Evolutionary conservation across 1,140 invertebrate species (phyloP).

Genomic region (Brevipalpus yothersi): DNA sequence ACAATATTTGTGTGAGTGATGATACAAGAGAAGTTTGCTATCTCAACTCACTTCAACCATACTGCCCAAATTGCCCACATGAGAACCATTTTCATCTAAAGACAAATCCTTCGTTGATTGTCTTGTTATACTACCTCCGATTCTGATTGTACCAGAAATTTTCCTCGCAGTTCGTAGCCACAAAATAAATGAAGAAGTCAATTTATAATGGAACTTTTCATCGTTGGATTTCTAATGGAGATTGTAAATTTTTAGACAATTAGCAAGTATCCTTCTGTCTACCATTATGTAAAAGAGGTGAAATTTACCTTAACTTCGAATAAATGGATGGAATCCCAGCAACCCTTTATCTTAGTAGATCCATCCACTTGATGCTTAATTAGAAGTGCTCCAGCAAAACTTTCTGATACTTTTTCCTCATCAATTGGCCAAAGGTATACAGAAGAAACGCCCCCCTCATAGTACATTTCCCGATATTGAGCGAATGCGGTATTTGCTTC

Average conservation of each 20-base stretch:
- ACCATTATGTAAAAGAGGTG: neutral
- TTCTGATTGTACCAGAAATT: constrained; percentile 93
- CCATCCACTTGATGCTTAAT: constrained; percentile 93
- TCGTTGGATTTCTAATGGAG: constrained; percentile 31
- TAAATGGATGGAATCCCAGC: constrained; percentile 99
- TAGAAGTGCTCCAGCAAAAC: constrained; percentile 93
- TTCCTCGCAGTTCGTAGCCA: constrained; percentile 96
- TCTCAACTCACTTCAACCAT: constrained; percentile 27
- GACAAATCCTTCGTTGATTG: constrained; percentile 75
- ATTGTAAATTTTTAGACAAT: neutral
- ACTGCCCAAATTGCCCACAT: constrained; percentile 88
- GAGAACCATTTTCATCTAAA: constrained; percentile 71
- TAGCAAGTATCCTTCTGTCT: neutral
- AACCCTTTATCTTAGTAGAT: constrained; percentile 84
- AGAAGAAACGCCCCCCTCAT: constrained; percentile 95
- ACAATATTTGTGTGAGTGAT: neutral
- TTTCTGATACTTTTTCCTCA: constrained; percentile 18
- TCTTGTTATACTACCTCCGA: constrained; percentile 87
- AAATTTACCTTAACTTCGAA: constrained; percentile 79
- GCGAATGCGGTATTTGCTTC: constrained; percentile 97
- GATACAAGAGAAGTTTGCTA: neutral
- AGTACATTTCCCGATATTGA: constrained; percentile 95
- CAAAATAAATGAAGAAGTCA: constrained; percentile 95
- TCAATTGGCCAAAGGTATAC: constrained; percentile 99
- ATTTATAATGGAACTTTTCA: constrained; percentile 85